Evolutionary conservation across 2,888 invertebrate genomes (phyloP).

Genomic region (Catocala nupta): DNA sequence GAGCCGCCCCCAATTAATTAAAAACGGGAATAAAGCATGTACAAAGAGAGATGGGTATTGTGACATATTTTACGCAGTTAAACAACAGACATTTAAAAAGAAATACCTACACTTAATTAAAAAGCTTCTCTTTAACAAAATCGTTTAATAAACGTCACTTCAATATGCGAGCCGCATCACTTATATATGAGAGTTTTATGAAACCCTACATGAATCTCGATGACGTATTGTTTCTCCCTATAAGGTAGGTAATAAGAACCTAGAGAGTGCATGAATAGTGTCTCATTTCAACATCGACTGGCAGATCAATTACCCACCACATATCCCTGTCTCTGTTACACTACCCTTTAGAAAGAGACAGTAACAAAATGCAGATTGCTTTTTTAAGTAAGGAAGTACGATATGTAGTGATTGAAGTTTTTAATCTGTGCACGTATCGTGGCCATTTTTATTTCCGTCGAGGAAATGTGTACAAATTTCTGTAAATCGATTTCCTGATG

Average conservation of each 20-base stretch:
- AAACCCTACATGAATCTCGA: slow-evolving; percentile 61
- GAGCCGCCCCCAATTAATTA: too few species aligned
- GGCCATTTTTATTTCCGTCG: slow-evolving; percentile 55
- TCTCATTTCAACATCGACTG: slow-evolving; percentile 60
- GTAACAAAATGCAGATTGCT: slow-evolving; percentile 38
- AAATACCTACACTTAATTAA: too few species aligned
- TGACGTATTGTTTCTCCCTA: slow-evolving; percentile 63
- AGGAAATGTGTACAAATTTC: slow-evolving; percentile 39
- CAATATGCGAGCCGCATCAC: background rate
- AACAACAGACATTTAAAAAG: too few species aligned
- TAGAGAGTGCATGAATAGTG: slow-evolving; percentile 50
- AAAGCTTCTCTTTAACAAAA: background rate
- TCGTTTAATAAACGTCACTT: background rate
- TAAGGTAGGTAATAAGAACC: slow-evolving; percentile 62
- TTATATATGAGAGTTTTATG: slow-evolving; percentile 44
- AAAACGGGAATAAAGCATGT: too few species aligned
- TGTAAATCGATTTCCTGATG: slow-evolving; percentile 42
- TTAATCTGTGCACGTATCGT: slow-evolving; percentile 50
- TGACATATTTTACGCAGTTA: too few species aligned
- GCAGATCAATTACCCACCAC: slow-evolving; percentile 59
- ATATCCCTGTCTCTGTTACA: slow-evolving; percentile 38
- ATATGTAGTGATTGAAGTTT: slow-evolving; percentile 30
- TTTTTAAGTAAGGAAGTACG: slow-evolving; percentile 41
- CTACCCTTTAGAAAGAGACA: slow-evolving; percentile 36
- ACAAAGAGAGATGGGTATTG: too few species aligned